phyloP scores from a whole-genome alignment of 2,113 vertebrate species.

The Laticauda laticaudata region DNA sequence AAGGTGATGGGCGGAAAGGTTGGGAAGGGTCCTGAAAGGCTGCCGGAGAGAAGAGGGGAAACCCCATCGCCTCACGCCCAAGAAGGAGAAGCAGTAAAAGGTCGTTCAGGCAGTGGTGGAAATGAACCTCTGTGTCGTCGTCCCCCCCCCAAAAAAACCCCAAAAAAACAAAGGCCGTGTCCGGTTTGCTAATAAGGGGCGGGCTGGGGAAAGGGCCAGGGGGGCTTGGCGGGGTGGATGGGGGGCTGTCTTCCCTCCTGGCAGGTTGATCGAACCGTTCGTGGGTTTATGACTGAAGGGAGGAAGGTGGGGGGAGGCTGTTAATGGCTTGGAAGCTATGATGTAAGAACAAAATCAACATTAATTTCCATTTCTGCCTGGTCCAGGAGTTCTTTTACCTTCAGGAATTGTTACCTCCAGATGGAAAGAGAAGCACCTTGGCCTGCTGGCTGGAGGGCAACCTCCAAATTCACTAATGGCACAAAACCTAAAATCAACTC shows the following conservation, averaged over 20 bases:
- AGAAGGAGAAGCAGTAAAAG: slow-evolving; percentile 57
- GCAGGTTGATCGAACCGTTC: neutral
- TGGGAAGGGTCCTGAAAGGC: slow-evolving; percentile 55
- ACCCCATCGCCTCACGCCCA: slow-evolving; percentile 31
- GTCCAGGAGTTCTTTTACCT: no score
- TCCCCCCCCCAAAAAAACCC: neutral
- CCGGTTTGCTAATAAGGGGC: slow-evolving; percentile 68
- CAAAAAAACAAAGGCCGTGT: slow-evolving; percentile 56
- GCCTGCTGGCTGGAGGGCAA: neutral
- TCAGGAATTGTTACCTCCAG: neutral
- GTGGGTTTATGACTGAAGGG: neutral
- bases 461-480: neutral
- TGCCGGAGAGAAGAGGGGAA: slow-evolving; percentile 39
- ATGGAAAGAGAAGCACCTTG: neutral
- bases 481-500: neutral
- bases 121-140: slow-evolving; percentile 56
- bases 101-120: slow-evolving; percentile 64
- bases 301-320: neutral
- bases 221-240: no score
- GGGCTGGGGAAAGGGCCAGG: neutral
- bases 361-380: no score
- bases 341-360: neutral
- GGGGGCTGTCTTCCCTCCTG: neutral
- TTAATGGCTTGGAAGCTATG: neutral
- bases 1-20: slow-evolving; percentile 39